Conservation (phyloP, 2,113 vertebrate genomes). For the Condylura cristata region DNA sequence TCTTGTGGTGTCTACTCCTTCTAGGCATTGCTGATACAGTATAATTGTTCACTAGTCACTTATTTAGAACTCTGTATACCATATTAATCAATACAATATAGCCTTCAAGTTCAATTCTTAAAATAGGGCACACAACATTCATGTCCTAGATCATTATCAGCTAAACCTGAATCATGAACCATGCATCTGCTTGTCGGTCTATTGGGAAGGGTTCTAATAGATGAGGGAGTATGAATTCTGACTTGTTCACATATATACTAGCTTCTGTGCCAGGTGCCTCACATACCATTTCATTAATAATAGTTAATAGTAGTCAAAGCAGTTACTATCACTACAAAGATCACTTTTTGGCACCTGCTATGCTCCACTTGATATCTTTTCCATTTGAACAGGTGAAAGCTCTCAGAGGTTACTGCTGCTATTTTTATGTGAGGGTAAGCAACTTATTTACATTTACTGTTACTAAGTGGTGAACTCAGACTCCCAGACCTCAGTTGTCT, state of each 20-base stretch:
- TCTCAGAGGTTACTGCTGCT: neutral
- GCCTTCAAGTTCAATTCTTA: neutral
- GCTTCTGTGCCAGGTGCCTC: neutral
- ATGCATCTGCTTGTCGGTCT: neutral
- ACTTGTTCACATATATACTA: neutral
- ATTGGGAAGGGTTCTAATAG: neutral
- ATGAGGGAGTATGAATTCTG: neutral
- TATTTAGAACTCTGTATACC: neutral
- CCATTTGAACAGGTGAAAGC: slow-evolving; percentile 26
- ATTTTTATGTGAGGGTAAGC: slow-evolving; percentile 41
- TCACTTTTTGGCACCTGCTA: neutral
- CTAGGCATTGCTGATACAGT: neutral
- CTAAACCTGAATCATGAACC: neutral
- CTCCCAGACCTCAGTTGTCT: neutral
- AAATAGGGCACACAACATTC: neutral
- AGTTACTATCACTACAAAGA: neutral
- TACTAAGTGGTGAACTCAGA: slow-evolving; percentile 32
- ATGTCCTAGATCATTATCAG: neutral
- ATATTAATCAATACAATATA: neutral
- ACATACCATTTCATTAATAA: neutral
- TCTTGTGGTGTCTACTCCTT: neutral
- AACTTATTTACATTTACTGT: slow-evolving; percentile 16
- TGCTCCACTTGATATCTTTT: slow-evolving; percentile 3
- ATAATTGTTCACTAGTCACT: neutral
- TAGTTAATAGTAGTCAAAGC: neutral